Percentiles rank a stretch among this genome's conserved stretches.
Evolutionary conservation across 1,140 invertebrate genomes (phyloP).

Genomic region (Phymorhynchus buccinoides): DNA sequence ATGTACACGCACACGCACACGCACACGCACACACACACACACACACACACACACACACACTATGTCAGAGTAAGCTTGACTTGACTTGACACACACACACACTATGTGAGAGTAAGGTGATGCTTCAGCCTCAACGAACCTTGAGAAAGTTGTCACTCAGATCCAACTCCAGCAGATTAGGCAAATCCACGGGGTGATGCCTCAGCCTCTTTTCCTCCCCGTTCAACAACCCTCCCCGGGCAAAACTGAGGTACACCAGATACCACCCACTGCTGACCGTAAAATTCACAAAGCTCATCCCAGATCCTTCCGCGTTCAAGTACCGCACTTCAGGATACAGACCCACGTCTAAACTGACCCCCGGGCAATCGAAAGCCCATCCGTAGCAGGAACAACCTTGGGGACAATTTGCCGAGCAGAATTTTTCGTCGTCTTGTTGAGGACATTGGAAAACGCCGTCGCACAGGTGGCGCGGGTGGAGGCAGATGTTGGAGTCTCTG

Average conservation of each 20-base stretch:
- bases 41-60: too few relatives aligned
- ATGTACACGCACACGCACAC: too few relatives aligned
- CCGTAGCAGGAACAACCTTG: conserved; percentile 30
- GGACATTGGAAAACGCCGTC: conserved; percentile 43
- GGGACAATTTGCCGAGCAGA: conserved; percentile 35
- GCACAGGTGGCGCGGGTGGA: conserved; percentile 37
- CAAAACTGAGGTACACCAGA: not conserved
- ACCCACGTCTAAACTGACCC: not conserved
- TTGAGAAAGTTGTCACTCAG: conserved; percentile 5
- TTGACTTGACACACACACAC: too few relatives aligned
- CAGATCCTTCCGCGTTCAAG: not conserved
- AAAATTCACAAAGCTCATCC: not conserved
- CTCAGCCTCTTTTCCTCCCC: too few relatives aligned
- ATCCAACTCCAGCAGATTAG: not conserved
- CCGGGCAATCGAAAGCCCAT: conserved; percentile 15
- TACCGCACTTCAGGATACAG: not conserved
- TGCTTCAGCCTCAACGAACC: too few relatives aligned
- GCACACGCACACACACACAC: too few relatives aligned
- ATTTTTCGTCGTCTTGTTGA: conserved; percentile 39
- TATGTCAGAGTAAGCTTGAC: too few relatives aligned
- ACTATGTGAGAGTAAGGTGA: too few relatives aligned
- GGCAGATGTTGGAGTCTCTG: conserved; percentile 24
- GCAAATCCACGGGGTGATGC: not conserved
- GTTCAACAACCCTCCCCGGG: not conserved
- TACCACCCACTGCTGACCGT: not conserved